Percentiles rank a stretch among this genome's conserved stretches.
These are phyloP conservation scores for Zoanthus sansibaricus DNA, from an alignment of 92 coral and sea anemone species.

Conservation along the genomic window DNA sequence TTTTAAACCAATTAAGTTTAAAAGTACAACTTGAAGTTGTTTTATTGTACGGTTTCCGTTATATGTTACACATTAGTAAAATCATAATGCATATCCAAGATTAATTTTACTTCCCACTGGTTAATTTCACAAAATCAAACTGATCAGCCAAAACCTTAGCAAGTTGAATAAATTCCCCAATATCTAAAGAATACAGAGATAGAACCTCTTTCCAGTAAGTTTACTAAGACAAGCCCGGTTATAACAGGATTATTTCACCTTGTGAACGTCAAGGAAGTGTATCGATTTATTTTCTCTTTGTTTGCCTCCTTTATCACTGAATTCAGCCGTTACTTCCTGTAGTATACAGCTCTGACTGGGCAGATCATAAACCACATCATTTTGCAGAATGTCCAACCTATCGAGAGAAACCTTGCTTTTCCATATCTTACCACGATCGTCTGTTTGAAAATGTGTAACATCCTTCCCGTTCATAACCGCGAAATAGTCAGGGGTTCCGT, in stretches of 20 bases:
- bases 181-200: no score
- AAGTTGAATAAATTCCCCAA: no score
- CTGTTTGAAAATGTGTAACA: constrained; percentile 36
- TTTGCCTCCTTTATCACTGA: not conserved
- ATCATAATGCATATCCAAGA: no score
- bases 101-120: no score
- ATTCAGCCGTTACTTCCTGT: not conserved
- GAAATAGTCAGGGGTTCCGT: constrained; percentile 58
- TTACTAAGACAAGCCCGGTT: not conserved
- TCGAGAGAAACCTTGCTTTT: constrained; percentile 39
- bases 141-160: no score
- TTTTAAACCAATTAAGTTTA: no score
- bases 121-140: no score
- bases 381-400: constrained; percentile 65
- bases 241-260: constrained; percentile 51
- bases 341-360: constrained; percentile 62
- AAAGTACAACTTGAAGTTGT: no score
- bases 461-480: constrained; percentile 54
- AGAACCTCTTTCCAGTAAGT: not conserved
- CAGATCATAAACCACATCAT: constrained; percentile 54
- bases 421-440: constrained; percentile 56
- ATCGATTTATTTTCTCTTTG: not conserved
- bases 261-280: constrained; percentile 65
- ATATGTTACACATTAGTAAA: no score
- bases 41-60: no score